A percentile compares a stretch with the other conserved stretches of the same genome.
Evolutionary conservation across 2,888 invertebrate species (phyloP).

Genomic region (Rhorus exstirpatorius): DNA sequence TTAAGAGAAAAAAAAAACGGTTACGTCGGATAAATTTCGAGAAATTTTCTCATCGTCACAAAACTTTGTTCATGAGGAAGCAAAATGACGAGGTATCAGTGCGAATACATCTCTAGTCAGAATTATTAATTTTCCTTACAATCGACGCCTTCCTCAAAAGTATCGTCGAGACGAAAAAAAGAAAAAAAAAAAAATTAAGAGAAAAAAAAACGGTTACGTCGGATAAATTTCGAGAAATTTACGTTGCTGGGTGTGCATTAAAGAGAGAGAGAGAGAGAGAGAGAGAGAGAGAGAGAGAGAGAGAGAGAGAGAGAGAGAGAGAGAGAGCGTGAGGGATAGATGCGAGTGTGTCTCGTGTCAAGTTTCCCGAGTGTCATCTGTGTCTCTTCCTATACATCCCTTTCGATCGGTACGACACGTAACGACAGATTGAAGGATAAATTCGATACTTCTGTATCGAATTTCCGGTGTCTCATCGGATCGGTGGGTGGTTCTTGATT

Average conservation of each 20-base stretch:
- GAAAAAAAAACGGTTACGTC: slow-evolving; percentile 7
- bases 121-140: too few relatives aligned
- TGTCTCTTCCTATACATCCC: slow-evolving; percentile 63
- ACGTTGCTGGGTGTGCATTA: slow-evolving; percentile 45
- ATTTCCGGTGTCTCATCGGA: slow-evolving; percentile 65
- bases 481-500: slow-evolving; percentile 27
- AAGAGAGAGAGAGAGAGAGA: slow-evolving; percentile 56
- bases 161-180: slow-evolving; percentile 24
- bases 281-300: slow-evolving; percentile 38
- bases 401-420: slow-evolving; percentile 51
- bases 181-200: not conserved
- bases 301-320: slow-evolving; percentile 58
- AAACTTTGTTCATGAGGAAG: too few relatives aligned
- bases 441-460: slow-evolving; percentile 73
- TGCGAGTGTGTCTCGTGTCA: slow-evolving; percentile 69
- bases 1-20: slow-evolving; percentile 4
- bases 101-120: too few relatives aligned
- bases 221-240: too few relatives aligned
- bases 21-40: slow-evolving; percentile 42
- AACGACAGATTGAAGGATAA: slow-evolving; percentile 70
- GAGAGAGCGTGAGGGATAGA: too few relatives aligned
- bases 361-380: slow-evolving; percentile 77
- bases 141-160: too few relatives aligned
- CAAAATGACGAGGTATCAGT: too few relatives aligned
- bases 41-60: too few relatives aligned